Conservation (phyloP, 2,888 invertebrate genomes). For the Kuschelorhynchus macadamiae region DNA sequence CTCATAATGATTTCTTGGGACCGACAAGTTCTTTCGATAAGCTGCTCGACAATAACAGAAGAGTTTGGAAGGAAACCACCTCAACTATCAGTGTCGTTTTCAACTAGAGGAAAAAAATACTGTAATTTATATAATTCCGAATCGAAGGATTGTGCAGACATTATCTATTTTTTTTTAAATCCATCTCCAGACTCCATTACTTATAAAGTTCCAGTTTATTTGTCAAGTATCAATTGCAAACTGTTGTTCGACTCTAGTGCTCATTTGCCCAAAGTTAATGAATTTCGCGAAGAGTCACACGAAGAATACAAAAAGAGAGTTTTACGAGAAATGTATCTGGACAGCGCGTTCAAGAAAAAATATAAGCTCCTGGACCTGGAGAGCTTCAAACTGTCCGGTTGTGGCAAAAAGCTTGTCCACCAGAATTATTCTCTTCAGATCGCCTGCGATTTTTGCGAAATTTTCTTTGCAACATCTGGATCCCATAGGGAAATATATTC, state of each 20-base stretch:
- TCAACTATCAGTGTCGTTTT: background rate
- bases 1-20: background rate
- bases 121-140: background rate
- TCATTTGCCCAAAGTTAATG: background rate
- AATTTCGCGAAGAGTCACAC: background rate
- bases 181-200: background rate
- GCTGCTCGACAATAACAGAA: background rate
- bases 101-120: background rate
- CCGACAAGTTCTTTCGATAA: background rate
- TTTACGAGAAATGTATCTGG: slow-evolving; percentile 12
- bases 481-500: background rate
- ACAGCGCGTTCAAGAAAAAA: slow-evolving; percentile 9
- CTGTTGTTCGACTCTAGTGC: background rate
- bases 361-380: background rate
- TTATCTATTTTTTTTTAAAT: background rate
- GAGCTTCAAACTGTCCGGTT: background rate
- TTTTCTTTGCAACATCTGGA: background rate
- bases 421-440: no score
- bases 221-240: background rate
- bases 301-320: slow-evolving; percentile 1
- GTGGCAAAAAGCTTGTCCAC: background rate
- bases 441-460: slow-evolving; percentile 8
- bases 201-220: background rate
- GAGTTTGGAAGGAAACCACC: background rate
- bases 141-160: background rate